A percentile compares a stretch with the other conserved stretches of the same genome.
Conservation (phyloP, 2,888 invertebrate species). For the Carcina quercana region DNA sequence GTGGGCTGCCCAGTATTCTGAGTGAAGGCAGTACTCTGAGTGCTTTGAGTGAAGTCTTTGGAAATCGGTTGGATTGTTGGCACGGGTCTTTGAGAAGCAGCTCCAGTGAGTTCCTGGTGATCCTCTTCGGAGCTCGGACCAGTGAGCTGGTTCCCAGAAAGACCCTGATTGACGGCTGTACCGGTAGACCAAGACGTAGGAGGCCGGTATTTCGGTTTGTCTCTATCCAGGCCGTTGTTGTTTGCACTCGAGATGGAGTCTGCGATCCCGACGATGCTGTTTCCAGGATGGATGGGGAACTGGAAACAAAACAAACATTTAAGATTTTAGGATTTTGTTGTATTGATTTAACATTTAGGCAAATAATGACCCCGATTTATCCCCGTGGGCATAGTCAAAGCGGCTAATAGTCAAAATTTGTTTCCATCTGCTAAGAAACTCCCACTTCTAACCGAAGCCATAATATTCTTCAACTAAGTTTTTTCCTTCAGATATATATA, state of each 20-base stretch:
- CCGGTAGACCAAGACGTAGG: conserved; percentile 74
- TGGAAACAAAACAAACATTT: conserved; percentile 32
- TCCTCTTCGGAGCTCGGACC: conserved; percentile 6
- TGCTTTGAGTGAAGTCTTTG: conserved; percentile 11
- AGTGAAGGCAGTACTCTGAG: no score
- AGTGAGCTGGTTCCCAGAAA: no score
- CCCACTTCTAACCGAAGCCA: no score
- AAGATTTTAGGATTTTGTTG: no score
- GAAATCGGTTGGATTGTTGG: conserved; percentile 36
- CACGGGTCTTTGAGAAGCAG: conserved; percentile 36
- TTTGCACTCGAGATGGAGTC: conserved; percentile 53
- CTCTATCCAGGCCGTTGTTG: conserved; percentile 54
- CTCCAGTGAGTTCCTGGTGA: conserved; percentile 25
- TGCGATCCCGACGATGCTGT: conserved; percentile 54
- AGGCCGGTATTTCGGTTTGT: conserved; percentile 62
- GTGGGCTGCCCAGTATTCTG: conserved; percentile 14
- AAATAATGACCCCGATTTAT: no score
- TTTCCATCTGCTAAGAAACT: no score
- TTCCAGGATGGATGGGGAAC: conserved; percentile 54
- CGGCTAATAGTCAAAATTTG: no score
- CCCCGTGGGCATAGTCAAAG: no score
- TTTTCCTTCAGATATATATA: no score
- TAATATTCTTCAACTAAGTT: no score
- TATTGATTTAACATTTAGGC: no score
- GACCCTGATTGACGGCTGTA: conserved; percentile 21